These are phyloP conservation scores for Uropsilus gracilis DNA, from an alignment of 2,113 vertebrate genomes.

Conservation along the genomic window DNA sequence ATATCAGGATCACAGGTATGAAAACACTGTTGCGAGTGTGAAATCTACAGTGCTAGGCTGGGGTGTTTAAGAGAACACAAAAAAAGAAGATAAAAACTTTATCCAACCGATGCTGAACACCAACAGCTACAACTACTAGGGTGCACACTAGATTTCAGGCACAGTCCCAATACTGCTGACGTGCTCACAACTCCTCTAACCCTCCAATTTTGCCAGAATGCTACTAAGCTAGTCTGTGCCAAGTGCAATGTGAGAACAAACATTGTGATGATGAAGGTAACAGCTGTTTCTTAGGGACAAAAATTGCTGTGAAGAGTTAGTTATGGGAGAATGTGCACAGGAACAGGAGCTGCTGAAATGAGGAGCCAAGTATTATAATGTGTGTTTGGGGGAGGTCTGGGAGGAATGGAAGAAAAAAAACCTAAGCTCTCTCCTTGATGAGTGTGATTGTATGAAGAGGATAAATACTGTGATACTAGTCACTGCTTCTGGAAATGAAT, in stretches of 20 bases:
- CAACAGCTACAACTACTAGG: neutral
- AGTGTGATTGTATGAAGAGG: neutral
- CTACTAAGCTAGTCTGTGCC: neutral
- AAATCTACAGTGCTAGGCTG: neutral
- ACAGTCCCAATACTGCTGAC: neutral
- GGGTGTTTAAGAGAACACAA: neutral
- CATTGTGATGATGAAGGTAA: accelerated
- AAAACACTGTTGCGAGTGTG: neutral
- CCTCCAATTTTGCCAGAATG: neutral
- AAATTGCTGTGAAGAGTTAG: neutral
- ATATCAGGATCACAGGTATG: accelerated
- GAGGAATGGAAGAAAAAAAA: neutral
- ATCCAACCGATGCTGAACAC: neutral
- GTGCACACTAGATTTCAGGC: neutral
- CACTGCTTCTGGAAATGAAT: neutral
- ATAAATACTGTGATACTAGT: neutral
- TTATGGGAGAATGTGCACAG: neutral
- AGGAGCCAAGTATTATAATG: neutral
- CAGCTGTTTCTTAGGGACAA: neutral
- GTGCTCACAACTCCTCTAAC: neutral
- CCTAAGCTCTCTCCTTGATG: neutral
- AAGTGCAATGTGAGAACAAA: neutral
- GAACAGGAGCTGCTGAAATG: neutral
- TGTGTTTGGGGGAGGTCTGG: neutral
- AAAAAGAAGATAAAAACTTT: neutral